Evolutionary conservation across 2,888 invertebrate genomes (phyloP), one percentile per base, ranked within the genome.

Genomic region (Chaetogeoica ovagalla): DNA sequence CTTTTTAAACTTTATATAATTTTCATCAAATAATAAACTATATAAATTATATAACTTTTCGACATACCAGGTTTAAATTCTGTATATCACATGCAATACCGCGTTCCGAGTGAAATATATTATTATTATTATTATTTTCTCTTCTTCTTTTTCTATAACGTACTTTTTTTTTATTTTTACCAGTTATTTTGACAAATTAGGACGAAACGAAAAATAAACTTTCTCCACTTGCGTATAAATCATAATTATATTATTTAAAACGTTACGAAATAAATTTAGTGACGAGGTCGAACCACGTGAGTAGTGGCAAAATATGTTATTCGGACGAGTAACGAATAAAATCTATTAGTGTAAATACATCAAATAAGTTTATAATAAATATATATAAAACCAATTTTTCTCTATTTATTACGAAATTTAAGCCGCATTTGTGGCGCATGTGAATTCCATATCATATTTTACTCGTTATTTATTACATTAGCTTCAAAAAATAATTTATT

Each of bases 21-120:
- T 17, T 39, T 55, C 55, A 23, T 0, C 7, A 66, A 75, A 75
- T 75, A 75, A 57, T 75, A 13, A 0, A 23, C 55, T 39, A 7
- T 30, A 68, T 76, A 76, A 76, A 76, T 76, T 48, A 30, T 43
- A n/a, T 59, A 76, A 76, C 66, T 76, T 76, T 68, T 76, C 68
- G 75, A 76, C 68, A 59, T 68, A n/a, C 59, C 30, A 59, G 57
- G 59, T 68, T 60, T 48, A 43, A 37, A 65, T 65, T 55, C 7
- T 23, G 19, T 74, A 37, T 9, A n/a, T 13, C 39, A 13, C 11
- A 17, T 2, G 30, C 57, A 63, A 23, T 1, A 52, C 15, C 21
- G 48, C 52, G 30, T 37, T 13, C 37, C 21, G 17, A 52, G 52
- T 74, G n/a, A 63, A 62, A 52, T n/a, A 74, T 15, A 39, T 65